Percentiles rank a stretch among this genome's conserved stretches.
These are phyloP conservation scores for Aphrocallistes beatrix DNA, from an alignment of 37 sponge, comb jelly and placozoan genomes.

Conservation along the genomic window DNA sequence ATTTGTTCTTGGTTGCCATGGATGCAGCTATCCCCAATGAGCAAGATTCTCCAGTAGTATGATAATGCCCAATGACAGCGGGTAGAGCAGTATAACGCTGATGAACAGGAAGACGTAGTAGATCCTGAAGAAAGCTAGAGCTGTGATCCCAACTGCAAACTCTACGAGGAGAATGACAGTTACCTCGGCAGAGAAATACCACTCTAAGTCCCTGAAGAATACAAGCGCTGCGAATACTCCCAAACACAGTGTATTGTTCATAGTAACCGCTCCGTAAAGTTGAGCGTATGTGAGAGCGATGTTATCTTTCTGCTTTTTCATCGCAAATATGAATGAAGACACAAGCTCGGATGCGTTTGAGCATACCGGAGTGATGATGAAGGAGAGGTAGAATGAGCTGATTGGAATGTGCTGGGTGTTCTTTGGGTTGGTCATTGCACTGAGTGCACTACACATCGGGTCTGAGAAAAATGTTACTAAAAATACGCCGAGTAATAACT, in stretches of 20 bases:
- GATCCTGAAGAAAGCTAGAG: conserved; percentile 22
- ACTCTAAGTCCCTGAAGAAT: conserved; percentile 46
- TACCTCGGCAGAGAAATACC: conserved; percentile 85
- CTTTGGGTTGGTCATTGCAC: conserved; percentile 38
- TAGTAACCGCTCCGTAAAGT: conserved; percentile 88
- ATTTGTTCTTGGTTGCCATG: neutral
- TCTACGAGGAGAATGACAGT: conserved; percentile 66
- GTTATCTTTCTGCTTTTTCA: conserved; percentile 58
- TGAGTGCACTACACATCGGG: conserved; percentile 69
- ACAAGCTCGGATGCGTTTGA: conserved; percentile 88
- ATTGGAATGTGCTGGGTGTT: conserved; percentile 24
- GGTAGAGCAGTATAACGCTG: neutral
- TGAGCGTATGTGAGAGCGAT: conserved; percentile 78
- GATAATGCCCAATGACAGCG: neutral
- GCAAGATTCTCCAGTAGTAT: conserved; percentile 4
- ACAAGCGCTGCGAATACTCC: conserved; percentile 74
- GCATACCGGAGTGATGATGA: conserved; percentile 78
- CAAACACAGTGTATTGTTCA: conserved; percentile 88
- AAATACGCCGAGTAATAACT: conserved; percentile 48
- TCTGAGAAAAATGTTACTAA: conserved; percentile 76
- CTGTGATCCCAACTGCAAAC: conserved; percentile 53
- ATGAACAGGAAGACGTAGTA: neutral
- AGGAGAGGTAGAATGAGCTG: conserved; percentile 76
- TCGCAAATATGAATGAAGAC: conserved; percentile 82
- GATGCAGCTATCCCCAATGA: conserved; percentile 10